Percentiles rank a stretch among this genome's conserved stretches.
Evolutionary conservation across 2,888 invertebrate species (phyloP).

Genomic region (Leucoma salicis): DNA sequence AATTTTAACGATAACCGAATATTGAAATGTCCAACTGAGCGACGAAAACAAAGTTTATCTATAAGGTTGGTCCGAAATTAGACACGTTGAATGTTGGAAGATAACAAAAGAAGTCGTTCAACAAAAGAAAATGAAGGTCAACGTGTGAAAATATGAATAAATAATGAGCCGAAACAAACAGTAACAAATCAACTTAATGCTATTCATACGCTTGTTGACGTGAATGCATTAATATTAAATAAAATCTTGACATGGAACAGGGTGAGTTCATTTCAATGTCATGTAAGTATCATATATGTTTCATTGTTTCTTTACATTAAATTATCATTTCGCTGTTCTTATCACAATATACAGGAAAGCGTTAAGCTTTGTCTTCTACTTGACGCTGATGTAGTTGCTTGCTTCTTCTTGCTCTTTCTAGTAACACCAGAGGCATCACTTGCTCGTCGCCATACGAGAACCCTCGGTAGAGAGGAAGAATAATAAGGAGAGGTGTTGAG

Average conservation of each 20-base stretch:
- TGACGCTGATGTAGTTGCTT: too few species aligned
- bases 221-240: slow-evolving; percentile 8
- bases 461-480: too few species aligned
- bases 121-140: slow-evolving; percentile 25
- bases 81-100: slow-evolving; percentile 10
- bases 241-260: background rate
- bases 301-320: too few species aligned
- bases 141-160: slow-evolving; percentile 24
- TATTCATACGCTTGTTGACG: slow-evolving; percentile 17
- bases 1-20: slow-evolving; percentile 12
- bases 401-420: too few species aligned
- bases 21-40: slow-evolving; percentile 9
- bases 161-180: slow-evolving; percentile 19
- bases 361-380: too few species aligned
- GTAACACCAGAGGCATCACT: too few species aligned
- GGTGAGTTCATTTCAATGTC: background rate
- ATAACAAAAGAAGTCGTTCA: slow-evolving; percentile 11
- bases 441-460: too few species aligned
- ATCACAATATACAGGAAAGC: too few species aligned
- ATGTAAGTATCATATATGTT: too few species aligned
- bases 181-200: slow-evolving; percentile 9
- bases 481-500: too few species aligned
- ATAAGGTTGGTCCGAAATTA: slow-evolving; percentile 10
- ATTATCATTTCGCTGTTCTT: too few species aligned
- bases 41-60: slow-evolving; percentile 7